Conservation (phyloP, 2,113 vertebrate genomes). For the Hippocampus comes region DNA sequence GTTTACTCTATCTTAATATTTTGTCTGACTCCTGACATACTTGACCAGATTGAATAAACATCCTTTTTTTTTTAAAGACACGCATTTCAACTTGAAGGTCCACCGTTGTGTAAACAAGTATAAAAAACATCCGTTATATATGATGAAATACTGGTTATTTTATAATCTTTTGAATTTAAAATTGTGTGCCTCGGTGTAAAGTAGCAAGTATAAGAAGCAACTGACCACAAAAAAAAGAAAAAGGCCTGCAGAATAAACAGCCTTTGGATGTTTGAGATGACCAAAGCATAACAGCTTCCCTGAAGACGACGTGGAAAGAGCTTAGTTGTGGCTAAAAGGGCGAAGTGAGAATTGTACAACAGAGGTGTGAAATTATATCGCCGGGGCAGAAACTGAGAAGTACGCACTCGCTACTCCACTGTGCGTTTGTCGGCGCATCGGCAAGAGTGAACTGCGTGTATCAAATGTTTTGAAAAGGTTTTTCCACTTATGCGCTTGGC, state of each 20-base stretch:
- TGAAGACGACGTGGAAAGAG: conserved; percentile 38
- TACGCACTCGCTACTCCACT: conserved; percentile 20
- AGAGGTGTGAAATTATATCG: conserved; percentile 58
- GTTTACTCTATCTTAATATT: neutral
- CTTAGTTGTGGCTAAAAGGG: conserved; percentile 53
- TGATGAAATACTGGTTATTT: neutral
- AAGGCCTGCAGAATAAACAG: neutral
- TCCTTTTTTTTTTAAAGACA: neutral
- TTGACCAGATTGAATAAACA: too few species aligned
- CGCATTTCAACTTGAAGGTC: too few species aligned
- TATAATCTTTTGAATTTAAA: neutral
- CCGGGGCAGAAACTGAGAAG: conserved; percentile 19
- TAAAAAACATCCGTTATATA: neutral
- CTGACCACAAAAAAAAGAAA: neutral
- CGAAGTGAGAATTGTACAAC: conserved; percentile 59
- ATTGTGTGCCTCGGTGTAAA: neutral
- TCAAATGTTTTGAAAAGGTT: conserved; percentile 10
- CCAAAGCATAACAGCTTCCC: conserved; percentile 15
- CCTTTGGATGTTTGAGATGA: neutral
- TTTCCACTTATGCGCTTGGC: conserved; percentile 2
- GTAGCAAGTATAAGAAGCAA: neutral
- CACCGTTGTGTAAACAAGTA: too few species aligned
- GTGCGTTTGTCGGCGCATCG: neutral
- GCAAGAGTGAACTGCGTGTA: conserved; percentile 5
- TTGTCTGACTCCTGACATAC: neutral